Conservation (phyloP, 2,113 vertebrate species). For the Larimichthys crocea region DNA sequence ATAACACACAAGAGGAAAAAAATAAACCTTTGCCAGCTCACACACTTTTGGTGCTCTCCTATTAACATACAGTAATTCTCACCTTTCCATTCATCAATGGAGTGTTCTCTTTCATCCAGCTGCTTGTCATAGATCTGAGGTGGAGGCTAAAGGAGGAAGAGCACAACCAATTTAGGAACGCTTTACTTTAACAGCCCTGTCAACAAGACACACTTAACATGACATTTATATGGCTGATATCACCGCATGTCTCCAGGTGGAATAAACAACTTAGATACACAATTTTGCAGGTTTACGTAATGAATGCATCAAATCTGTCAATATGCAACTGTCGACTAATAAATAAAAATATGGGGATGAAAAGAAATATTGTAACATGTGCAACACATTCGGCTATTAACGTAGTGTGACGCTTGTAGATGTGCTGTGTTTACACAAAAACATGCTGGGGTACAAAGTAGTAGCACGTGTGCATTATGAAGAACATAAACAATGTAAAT, state of each 20-base stretch:
- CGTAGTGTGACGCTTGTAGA: neutral
- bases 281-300: neutral
- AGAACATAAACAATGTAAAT: conserved; percentile 1
- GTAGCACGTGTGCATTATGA: conserved; percentile 19
- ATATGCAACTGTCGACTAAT: neutral
- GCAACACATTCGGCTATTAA: neutral
- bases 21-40: no score
- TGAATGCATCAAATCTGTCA: neutral
- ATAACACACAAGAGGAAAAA: no score
- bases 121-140: conserved; percentile 99
- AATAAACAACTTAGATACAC: neutral
- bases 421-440: neutral
- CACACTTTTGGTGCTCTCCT: no score
- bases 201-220: neutral
- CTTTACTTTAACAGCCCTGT: neutral
- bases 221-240: neutral
- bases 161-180: conserved; percentile 14
- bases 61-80: neutral
- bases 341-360: conserved; percentile 11
- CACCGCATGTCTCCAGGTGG: neutral
- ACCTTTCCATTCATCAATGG: conserved; percentile 99
- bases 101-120: conserved; percentile 99
- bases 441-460: conserved; percentile 21
- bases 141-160: conserved; percentile 88
- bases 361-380: neutral